These are phyloP conservation scores for Pseudorasbora parva DNA, from an alignment of 2,113 vertebrate genomes.

Conservation along the genomic window DNA sequence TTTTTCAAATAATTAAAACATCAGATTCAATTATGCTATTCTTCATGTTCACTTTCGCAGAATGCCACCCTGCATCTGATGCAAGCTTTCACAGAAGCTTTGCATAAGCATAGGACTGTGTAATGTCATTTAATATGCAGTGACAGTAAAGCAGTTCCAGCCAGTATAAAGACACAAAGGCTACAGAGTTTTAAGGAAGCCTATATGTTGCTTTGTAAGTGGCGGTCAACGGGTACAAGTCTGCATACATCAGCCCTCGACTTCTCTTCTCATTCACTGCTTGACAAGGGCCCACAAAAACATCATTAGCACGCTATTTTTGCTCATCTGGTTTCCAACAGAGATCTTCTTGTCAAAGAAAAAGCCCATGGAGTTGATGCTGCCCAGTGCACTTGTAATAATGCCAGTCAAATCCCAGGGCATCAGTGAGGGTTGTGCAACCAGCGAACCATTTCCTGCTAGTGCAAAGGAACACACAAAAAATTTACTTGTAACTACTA, in stretches of 20 bases:
- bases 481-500: background rate
- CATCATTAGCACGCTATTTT: conserved; percentile 37
- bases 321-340: conserved; percentile 42
- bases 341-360: conserved; percentile 41
- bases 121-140: conserved; percentile 25
- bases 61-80: background rate
- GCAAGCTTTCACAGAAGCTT: background rate
- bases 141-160: conserved; percentile 5
- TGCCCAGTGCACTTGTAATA: conserved; percentile 11
- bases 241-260: conserved; percentile 32
- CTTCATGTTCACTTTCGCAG: background rate
- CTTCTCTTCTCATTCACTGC: conserved; percentile 32
- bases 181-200: background rate
- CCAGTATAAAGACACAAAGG: background rate
- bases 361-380: conserved; percentile 24
- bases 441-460: background rate
- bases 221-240: conserved; percentile 14
- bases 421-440: background rate
- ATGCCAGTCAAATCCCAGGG: too few species aligned
- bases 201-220: conserved; percentile 23
- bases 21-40: background rate
- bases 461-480: background rate
- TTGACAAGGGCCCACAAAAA: conserved; percentile 18
- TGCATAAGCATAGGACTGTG: conserved; percentile 17
- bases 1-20: conserved; percentile 4